phyloP scores from a whole-genome alignment of 2,797 vertebrate species.

The Sphenodon punctatus region DNA sequence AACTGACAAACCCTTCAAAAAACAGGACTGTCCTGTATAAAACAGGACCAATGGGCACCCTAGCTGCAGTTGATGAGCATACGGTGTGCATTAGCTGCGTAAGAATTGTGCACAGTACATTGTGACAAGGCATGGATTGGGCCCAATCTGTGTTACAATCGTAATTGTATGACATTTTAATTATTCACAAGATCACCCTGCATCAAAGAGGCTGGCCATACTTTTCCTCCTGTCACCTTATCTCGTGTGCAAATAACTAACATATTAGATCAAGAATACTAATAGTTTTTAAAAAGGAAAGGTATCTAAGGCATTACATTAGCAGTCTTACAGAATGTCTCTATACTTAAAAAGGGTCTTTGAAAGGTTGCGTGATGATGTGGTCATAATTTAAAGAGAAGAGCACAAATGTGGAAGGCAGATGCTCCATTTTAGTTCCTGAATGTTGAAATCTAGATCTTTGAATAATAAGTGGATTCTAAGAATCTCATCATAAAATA shows the following conservation, averaged over 20 bases:
- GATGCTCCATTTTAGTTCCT: rapidly evolving
- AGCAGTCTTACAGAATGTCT: not conserved
- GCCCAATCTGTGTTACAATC: too few relatives aligned
- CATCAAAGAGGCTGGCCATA: rapidly evolving
- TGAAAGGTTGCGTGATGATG: not conserved
- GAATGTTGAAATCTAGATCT: not conserved
- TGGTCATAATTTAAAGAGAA: rapidly evolving
- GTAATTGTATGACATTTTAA: not conserved
- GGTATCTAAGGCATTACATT: rapidly evolving
- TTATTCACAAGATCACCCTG: not conserved
- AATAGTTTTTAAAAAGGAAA: not conserved
- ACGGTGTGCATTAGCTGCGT: too few relatives aligned
- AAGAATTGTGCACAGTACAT: too few relatives aligned
- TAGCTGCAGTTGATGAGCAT: too few relatives aligned
- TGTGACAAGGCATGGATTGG: not conserved
- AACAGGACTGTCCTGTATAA: too few relatives aligned
- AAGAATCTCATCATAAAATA: not conserved
- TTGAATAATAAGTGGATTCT: not conserved
- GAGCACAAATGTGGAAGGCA: rapidly evolving
- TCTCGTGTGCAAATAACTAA: not conserved
- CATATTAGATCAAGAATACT: not conserved
- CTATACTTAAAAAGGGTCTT: not conserved
- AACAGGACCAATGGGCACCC: too few relatives aligned
- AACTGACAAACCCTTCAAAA: too few relatives aligned
- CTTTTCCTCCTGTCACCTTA: not conserved